Evolutionary conservation across 2,888 invertebrate genomes (phyloP).

Genomic region (Caenorhabditis afra): DNA sequence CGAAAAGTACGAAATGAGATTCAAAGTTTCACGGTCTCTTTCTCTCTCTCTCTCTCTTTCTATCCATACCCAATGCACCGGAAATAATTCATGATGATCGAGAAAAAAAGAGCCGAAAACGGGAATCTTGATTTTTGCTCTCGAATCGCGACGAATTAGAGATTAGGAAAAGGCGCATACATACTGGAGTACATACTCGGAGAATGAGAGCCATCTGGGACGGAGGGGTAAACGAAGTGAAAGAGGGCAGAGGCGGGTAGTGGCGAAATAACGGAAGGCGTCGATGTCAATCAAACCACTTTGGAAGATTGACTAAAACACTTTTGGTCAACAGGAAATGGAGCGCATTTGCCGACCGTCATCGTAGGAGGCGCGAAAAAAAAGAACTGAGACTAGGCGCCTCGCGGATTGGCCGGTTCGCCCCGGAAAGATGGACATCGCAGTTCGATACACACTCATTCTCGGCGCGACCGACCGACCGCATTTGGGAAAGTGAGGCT

Average conservation of each 20-base stretch:
- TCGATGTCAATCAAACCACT: constrained; percentile 59
- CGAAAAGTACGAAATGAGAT: constrained; percentile 2
- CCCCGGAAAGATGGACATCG: constrained; percentile 20
- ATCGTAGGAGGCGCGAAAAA: constrained; percentile 11
- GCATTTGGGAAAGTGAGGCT: constrained; percentile 4
- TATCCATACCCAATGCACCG: constrained; percentile 21
- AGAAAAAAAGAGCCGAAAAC: constrained; percentile 13
- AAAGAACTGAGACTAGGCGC: constrained; percentile 2
- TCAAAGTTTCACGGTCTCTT: too few relatives aligned
- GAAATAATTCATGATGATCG: constrained; percentile 48
- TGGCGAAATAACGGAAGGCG: constrained; percentile 50
- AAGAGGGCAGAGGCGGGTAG: constrained; percentile 22
- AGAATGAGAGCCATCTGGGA: constrained; percentile 39
- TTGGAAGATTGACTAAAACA: constrained; percentile 53
- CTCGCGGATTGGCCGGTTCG: constrained; percentile 26
- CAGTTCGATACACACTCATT: constrained; percentile 50
- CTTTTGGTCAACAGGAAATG: constrained; percentile 53
- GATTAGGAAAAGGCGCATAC: constrained; percentile 15
- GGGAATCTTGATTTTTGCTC: constrained; percentile 16
- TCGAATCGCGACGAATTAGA: constrained; percentile 8
- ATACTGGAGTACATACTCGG: constrained; percentile 18
- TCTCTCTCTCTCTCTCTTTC: too few relatives aligned
- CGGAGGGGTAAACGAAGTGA: background rate
- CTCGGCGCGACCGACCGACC: constrained; percentile 20
- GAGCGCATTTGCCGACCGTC: constrained; percentile 22